These are phyloP conservation scores for Raja brachyura DNA, from an alignment of 2,113 vertebrate species.

Conservation along the genomic window DNA sequence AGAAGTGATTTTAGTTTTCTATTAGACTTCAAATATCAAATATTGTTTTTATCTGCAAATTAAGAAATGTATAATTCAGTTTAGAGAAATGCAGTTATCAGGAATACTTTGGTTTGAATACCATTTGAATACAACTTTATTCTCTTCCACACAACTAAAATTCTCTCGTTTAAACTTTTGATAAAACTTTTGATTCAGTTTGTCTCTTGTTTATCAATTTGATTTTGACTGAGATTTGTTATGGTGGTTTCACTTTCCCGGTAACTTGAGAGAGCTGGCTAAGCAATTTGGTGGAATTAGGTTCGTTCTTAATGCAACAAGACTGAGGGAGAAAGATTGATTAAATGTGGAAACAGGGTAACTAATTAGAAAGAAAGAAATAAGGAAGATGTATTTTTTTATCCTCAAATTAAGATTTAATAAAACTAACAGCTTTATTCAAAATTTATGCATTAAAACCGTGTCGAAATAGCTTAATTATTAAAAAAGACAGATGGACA, in stretches of 20 bases:
- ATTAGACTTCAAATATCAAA: not conserved
- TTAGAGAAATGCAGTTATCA: not conserved
- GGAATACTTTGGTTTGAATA: not conserved
- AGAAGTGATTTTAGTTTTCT: not conserved
- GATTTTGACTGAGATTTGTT: not conserved
- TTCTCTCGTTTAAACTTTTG: not conserved
- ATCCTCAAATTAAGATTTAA: too few species aligned
- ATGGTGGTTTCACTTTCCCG: not conserved
- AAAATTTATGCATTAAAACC: not conserved
- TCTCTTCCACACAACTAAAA: not conserved
- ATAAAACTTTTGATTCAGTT: not conserved
- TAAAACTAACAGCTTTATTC: not conserved
- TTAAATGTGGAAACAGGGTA: too few species aligned
- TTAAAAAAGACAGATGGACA: not conserved
- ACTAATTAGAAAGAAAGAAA: not conserved
- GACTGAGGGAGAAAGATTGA: not conserved
- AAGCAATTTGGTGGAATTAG: not conserved
- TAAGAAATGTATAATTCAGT: not conserved
- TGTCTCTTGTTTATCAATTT: not conserved
- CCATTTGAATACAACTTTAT: not conserved
- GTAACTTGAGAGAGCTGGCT: not conserved
- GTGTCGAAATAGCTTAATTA: constrained; percentile 7
- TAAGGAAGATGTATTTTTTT: not conserved
- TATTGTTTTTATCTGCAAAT: not conserved
- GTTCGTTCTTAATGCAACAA: not conserved